phyloP scores from a whole-genome alignment of 2,113 vertebrate species.

The Rhadina sibilatrix region DNA sequence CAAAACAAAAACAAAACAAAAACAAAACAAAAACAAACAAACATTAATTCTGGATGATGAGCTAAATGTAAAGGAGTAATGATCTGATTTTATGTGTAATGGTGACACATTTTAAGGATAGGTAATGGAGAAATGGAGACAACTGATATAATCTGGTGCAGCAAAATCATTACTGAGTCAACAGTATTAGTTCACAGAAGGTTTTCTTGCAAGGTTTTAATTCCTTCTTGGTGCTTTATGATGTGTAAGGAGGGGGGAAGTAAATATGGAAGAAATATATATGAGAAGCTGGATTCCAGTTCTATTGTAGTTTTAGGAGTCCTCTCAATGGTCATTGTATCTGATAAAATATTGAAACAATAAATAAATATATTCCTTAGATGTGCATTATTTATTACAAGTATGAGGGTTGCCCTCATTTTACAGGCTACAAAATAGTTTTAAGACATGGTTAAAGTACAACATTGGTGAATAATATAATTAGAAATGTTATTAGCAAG shows the following conservation, averaged over 20 bases:
- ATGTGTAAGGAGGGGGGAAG: accelerated
- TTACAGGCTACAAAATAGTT: background rate
- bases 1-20: too few species aligned
- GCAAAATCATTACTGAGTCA: background rate
- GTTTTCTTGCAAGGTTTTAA: background rate
- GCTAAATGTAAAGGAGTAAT: background rate
- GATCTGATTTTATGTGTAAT: background rate
- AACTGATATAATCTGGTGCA: background rate
- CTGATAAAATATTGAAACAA: background rate
- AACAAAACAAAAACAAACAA: too few species aligned
- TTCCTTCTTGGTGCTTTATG: background rate
- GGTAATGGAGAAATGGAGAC: background rate
- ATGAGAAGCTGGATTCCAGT: background rate
- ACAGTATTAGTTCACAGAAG: accelerated
- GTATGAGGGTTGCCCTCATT: background rate
- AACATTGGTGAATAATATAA: background rate
- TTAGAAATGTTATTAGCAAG: background rate
- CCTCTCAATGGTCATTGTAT: background rate
- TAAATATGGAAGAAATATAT: background rate
- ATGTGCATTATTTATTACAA: background rate
- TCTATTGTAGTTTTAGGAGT: background rate
- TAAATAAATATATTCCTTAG: background rate
- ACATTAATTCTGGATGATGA: background rate
- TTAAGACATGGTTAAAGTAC: background rate
- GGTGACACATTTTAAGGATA: background rate